Base-by-base conservation (phyloP, 2,797 vertebrate genomes). In the Danio tinwini region DNA sequence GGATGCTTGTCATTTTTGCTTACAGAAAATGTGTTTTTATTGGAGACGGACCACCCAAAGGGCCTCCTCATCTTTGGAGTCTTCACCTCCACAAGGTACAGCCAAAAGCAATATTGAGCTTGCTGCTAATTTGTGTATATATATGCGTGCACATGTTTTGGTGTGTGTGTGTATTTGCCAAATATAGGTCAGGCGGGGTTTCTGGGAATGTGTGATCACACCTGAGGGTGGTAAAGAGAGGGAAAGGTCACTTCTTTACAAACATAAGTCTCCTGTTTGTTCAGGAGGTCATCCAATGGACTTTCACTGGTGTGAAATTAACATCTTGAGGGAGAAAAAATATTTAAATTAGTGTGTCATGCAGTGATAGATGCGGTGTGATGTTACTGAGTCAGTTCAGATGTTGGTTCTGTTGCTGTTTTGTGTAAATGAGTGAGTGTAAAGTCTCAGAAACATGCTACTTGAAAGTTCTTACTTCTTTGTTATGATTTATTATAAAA, bases 1-100 rank as follows among this genome's bases (percentile, higher is more conserved):
- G 45, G 53, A 29, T 74, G 56, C 21, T 21, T 79, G 68, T 75
- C n/a, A 76, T 17, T 61, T 47, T 40, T 29, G 29, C 14, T 91
- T 91, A 47, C 91, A 99, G 98, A 99, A 93, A 98, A 96, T 84
- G 94, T 99, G 63, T 98, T 98, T 95, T 93, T 98, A 81, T 91
- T 99, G 89, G 98, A 98, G 91, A 94, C 92, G 0, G 97, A 99
- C 82, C 96, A 96, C 69, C 97, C 98, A 52, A 95, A 98, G 86
- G 95, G 94, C 74, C 95, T 96, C 0, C 88, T 98, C 63, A 92
- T 99, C 67, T 99, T 97, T 87, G 98, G 97, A 82, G 94, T 99
- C 91, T 99, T 99, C 92, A 96, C 96, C 55, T 98, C 98, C 72
- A 98, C 98, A 49, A 99, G 98, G 98, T 99, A 93, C 87, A 87